Conservation (phyloP, 2,113 vertebrate species). For the Rhea pennata region DNA sequence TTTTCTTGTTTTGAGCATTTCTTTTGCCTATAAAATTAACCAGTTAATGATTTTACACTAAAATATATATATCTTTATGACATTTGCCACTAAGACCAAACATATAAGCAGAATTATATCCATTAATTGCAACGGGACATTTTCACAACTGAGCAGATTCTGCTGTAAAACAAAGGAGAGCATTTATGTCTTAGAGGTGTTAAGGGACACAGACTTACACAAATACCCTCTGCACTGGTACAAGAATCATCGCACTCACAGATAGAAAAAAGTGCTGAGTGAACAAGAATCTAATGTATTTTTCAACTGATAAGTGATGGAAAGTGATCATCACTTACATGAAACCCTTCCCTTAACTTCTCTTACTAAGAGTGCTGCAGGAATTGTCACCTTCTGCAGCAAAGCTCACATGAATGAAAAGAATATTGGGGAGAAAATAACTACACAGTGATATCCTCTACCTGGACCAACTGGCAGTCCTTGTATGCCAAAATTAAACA, state of each 20-base stretch:
- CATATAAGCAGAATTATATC: neutral
- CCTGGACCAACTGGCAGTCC: neutral
- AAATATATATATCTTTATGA: neutral
- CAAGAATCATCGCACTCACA: neutral
- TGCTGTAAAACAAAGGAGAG: neutral
- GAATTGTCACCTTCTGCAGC: neutral
- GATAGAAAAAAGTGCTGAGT: neutral
- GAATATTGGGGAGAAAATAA: neutral
- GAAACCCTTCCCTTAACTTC: neutral
- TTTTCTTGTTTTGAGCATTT: neutral
- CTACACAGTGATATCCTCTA: neutral
- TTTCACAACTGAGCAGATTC: neutral
- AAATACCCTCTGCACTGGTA: neutral
- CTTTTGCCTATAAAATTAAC: neutral
- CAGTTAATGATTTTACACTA: neutral
- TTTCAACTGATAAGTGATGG: neutral
- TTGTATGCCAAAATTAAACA: fast-evolving
- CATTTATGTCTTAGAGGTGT: neutral
- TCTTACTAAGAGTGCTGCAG: neutral
- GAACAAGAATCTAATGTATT: neutral
- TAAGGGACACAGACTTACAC: neutral
- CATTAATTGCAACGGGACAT: neutral
- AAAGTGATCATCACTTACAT: neutral
- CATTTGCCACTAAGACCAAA: neutral
- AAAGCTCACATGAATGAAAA: neutral